A percentile compares a stretch with the other conserved stretches of the same genome.
phyloP scores from a whole-genome alignment of 2,797 vertebrate species.

The Sebastes hubbsi region DNA sequence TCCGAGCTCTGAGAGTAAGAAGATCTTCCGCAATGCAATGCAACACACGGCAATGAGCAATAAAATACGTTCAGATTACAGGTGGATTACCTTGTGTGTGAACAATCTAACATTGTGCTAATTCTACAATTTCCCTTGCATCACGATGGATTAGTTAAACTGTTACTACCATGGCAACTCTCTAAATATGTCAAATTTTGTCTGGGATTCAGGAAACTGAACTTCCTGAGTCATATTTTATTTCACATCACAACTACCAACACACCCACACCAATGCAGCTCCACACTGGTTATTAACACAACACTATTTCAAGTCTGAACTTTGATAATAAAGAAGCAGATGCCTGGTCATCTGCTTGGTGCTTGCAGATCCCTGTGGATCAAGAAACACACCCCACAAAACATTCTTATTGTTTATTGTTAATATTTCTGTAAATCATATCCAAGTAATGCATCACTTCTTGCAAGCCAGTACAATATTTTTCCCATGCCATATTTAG shows the following conservation, averaged over 20 bases:
- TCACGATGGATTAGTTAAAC: background rate
- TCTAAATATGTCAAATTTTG: background rate
- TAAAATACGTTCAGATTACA: background rate
- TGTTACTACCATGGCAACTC: background rate
- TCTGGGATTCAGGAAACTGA: background rate
- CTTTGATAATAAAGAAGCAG: background rate
- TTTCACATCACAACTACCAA: background rate
- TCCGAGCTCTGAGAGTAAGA: background rate
- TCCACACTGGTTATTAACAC: background rate
- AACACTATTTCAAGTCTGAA: background rate
- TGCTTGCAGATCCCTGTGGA: background rate
- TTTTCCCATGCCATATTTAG: background rate
- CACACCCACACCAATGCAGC: background rate
- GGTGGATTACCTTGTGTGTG: background rate
- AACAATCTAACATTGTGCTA: background rate
- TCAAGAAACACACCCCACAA: background rate
- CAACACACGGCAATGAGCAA: background rate
- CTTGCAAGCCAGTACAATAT: background rate
- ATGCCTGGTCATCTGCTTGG: background rate
- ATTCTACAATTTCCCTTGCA: background rate
- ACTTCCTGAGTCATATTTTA: background rate
- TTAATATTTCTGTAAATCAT: background rate
- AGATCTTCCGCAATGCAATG: background rate
- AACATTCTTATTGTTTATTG: background rate
- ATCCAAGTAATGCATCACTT: background rate